Evolutionary conservation across 2,888 invertebrate species (phyloP).

Genomic region (Cephus spinipes): DNA sequence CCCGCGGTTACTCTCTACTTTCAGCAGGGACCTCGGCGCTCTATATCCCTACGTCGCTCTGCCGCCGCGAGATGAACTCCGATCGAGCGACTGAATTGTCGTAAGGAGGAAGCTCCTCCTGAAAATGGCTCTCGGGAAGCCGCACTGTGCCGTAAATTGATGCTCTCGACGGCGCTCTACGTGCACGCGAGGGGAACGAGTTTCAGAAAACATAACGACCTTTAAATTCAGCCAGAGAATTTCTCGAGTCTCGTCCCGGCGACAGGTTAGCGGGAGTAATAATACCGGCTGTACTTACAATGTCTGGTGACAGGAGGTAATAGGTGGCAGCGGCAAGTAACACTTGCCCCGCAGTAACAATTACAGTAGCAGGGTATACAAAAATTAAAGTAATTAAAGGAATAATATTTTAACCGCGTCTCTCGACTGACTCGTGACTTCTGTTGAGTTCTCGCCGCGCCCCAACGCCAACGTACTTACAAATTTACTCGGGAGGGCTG

Average conservation of each 20-base stretch:
- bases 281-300: not conserved
- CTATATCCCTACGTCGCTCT: not conserved
- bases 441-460: not conserved
- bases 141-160: slow-evolving; percentile 17
- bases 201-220: slow-evolving; percentile 32
- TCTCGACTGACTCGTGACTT: not conserved
- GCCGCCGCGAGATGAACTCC: not conserved
- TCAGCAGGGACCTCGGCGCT: not conserved
- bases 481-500: not conserved
- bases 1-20: not conserved
- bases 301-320: not conserved
- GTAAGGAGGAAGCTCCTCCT: slow-evolving; percentile 5
- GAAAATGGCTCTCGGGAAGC: slow-evolving; percentile 8
- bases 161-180: slow-evolving; percentile 21
- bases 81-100: not conserved
- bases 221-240: slow-evolving; percentile 38
- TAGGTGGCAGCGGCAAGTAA: not conserved
- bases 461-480: not conserved
- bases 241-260: slow-evolving; percentile 14
- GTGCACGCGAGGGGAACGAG: slow-evolving; percentile 8
- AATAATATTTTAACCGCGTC: slow-evolving; percentile 8
- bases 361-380: not conserved
- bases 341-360: not conserved
- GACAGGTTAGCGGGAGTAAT: not conserved
- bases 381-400: not conserved